A percentile compares a stretch with the other conserved stretches of the same genome.
These are phyloP conservation scores for Otolemur crassicaudatus DNA, from an alignment of 2,797 vertebrate species.

Conservation along the genomic window DNA sequence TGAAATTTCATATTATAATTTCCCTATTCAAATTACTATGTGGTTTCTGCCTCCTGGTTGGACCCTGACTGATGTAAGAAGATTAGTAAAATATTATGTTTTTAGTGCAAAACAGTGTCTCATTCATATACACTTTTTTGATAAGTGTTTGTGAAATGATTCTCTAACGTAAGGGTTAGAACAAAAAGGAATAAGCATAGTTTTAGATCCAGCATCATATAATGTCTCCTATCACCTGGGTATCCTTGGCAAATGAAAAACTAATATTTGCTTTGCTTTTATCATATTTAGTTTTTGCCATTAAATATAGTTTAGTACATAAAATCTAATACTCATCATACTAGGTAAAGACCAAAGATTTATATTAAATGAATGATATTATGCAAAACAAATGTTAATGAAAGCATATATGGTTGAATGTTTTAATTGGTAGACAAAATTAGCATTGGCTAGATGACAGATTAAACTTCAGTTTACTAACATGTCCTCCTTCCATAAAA, in stretches of 20 bases:
- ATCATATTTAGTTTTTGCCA: constrained; percentile 17
- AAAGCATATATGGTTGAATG: neutral
- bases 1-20: neutral
- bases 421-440: constrained; percentile 27
- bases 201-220: constrained; percentile 2
- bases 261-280: constrained; percentile 32
- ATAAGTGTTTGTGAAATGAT: neutral
- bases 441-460: neutral
- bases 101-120: neutral
- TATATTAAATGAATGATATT: constrained; percentile 27
- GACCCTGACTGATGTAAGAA: neutral
- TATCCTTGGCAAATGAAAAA: neutral
- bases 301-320: neutral
- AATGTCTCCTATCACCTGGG: neutral
- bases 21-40: neutral
- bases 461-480: neutral
- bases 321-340: neutral
- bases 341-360: neutral
- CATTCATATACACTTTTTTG: neutral
- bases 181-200: neutral
- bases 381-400: constrained; percentile 7
- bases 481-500: neutral
- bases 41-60: constrained; percentile 6
- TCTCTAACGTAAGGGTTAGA: neutral
- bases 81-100: neutral